A percentile compares a stretch with the other conserved stretches of the same genome.
Conservation (phyloP, 2,888 invertebrate species). For the Agapostemon virescens region DNA sequence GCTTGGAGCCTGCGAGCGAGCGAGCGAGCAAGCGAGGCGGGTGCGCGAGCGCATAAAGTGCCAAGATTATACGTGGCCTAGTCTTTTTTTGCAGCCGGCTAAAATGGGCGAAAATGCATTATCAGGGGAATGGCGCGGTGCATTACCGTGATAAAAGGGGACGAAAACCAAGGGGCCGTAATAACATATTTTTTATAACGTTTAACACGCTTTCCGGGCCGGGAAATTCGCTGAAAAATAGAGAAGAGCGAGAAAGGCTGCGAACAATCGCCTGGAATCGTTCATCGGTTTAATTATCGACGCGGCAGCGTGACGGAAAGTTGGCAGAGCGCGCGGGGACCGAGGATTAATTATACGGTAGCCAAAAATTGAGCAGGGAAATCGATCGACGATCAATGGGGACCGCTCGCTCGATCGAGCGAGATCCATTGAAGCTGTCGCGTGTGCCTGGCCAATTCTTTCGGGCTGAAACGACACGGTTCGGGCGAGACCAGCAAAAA, state of each 20-base stretch:
- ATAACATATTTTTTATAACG: slow-evolving; percentile 59
- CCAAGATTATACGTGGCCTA: slow-evolving; percentile 53
- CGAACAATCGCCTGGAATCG: slow-evolving; percentile 34
- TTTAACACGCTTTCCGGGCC: slow-evolving; percentile 35
- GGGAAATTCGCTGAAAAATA: slow-evolving; percentile 29
- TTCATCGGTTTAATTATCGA: slow-evolving; percentile 31
- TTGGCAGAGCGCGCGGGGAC: background rate
- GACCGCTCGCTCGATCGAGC: background rate
- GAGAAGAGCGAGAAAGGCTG: slow-evolving; percentile 3
- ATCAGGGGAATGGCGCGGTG: slow-evolving; percentile 43
- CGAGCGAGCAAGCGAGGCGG: slow-evolving; percentile 22
- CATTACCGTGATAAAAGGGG: slow-evolving; percentile 58
- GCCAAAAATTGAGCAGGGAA: slow-evolving; percentile 17
- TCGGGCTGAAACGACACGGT: background rate
- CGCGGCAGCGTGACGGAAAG: too few species aligned
- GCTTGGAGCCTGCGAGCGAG: slow-evolving; percentile 21
- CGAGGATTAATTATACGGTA: slow-evolving; percentile 30
- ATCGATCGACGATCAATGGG: slow-evolving; percentile 4
- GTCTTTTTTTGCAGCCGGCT: slow-evolving; percentile 26
- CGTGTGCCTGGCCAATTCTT: slow-evolving; percentile 14
- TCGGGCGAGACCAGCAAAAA: background rate
- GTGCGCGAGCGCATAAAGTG: slow-evolving; percentile 47
- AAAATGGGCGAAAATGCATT: slow-evolving; percentile 61
- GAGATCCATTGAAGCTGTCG: slow-evolving; percentile 10
- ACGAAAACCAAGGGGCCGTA: slow-evolving; percentile 41